phyloP scores from a whole-genome alignment of 2,113 vertebrate species.

The Paracanthobrama guichenoti region DNA sequence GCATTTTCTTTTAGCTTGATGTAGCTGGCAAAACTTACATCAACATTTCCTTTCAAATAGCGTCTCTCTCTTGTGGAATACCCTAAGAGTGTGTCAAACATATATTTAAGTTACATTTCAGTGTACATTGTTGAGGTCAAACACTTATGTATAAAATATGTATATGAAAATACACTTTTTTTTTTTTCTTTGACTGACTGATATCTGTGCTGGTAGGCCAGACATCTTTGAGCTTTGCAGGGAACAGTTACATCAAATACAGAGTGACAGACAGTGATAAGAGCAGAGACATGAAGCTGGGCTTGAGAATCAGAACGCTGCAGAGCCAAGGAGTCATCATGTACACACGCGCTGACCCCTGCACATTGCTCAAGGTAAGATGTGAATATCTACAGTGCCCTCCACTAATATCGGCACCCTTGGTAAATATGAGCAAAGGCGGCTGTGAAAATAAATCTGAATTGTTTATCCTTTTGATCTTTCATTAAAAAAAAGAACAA shows the following conservation, averaged over 20 bases:
- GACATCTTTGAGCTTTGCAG: constrained; percentile 92
- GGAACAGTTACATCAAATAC: constrained; percentile 98
- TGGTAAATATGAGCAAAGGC: too few relatives aligned
- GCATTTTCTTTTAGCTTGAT: neutral
- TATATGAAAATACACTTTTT: neutral
- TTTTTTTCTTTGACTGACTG: constrained; percentile 3
- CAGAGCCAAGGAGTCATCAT: constrained; percentile 95
- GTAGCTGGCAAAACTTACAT: neutral
- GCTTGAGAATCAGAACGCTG: constrained; percentile 88
- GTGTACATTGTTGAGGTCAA: neutral
- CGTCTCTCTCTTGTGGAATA: neutral
- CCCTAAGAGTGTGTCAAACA: neutral
- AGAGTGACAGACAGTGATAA: constrained; percentile 84
- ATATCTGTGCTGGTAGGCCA: constrained; percentile 75
- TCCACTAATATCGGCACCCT: too few relatives aligned
- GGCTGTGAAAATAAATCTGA: too few relatives aligned
- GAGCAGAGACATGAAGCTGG: constrained; percentile 86
- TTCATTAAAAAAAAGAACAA: too few relatives aligned
- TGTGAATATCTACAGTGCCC: too few relatives aligned
- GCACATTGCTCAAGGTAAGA: constrained; percentile 93
- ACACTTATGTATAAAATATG: neutral
- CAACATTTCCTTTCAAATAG: neutral
- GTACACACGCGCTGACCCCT: constrained; percentile 92
- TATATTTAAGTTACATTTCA: neutral
- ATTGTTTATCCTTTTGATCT: too few relatives aligned